Evolutionary conservation across 1,140 invertebrate species (phyloP).

Genomic region (Achroia grisella): DNA sequence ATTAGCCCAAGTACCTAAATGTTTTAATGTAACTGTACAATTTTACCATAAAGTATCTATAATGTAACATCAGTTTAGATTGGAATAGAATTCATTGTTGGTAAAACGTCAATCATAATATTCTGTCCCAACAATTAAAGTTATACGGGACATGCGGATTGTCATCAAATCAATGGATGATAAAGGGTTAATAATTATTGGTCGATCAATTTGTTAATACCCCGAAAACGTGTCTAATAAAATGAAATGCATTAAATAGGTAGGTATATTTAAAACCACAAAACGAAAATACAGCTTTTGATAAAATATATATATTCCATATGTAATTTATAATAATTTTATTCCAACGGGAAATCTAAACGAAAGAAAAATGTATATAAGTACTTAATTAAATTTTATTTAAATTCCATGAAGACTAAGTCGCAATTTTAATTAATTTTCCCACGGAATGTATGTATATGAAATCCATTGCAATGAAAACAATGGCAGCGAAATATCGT

Average conservation of each 20-base stretch:
- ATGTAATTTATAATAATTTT: no score
- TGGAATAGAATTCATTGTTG: conserved; percentile 18
- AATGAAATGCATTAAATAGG: no score
- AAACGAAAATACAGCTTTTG: no score
- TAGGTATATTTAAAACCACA: no score
- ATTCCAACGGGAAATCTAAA: no score
- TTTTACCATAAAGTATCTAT: not conserved
- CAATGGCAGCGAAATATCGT: conserved; percentile 57
- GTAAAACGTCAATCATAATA: conserved; percentile 50
- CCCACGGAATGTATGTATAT: conserved; percentile 25
- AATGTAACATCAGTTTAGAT: not conserved
- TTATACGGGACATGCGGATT: conserved; percentile 49
- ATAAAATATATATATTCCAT: no score
- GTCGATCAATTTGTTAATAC: not conserved
- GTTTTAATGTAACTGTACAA: no score
- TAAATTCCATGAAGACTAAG: no score
- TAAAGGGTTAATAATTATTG: conserved; percentile 16
- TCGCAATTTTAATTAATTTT: conserved; percentile 15
- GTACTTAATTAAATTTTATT: no score
- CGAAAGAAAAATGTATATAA: no score
- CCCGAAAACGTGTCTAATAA: no score
- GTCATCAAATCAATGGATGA: conserved; percentile 17
- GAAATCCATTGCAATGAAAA: conserved; percentile 34
- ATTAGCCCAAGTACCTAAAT: no score
- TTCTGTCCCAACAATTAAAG: conserved; percentile 20